phyloP scores from a whole-genome alignment of 2,888 invertebrate genomes.

The Drosophila demipolita region DNA sequence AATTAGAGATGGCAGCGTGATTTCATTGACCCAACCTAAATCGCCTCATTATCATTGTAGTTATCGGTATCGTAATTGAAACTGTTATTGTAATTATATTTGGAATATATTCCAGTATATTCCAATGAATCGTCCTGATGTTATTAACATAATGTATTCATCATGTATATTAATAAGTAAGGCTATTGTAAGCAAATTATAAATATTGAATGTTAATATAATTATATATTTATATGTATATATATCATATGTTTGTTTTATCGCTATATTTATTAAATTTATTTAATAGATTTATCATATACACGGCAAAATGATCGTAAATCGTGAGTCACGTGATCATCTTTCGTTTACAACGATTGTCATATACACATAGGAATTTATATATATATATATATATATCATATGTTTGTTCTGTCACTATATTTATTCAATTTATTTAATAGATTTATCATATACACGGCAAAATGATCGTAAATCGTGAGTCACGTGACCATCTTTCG shows the following conservation, averaged over 20 bases:
- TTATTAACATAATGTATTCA: neutral
- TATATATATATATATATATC: no score
- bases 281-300: neutral
- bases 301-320: neutral
- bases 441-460: neutral
- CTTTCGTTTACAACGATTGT: slow-evolving; percentile 22
- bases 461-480: slow-evolving; percentile 2
- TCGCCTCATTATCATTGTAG: slow-evolving; percentile 14
- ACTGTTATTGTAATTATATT: neutral
- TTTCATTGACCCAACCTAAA: slow-evolving; percentile 10
- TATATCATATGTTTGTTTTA: neutral
- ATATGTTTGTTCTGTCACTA: no score
- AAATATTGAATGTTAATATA: neutral
- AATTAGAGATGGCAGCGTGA: slow-evolving; percentile 67
- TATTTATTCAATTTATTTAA: neutral
- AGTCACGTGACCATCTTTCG: slow-evolving; percentile 28
- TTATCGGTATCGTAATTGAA: slow-evolving; percentile 5
- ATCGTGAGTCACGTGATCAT: slow-evolving; percentile 20
- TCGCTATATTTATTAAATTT: neutral
- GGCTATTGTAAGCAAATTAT: neutral
- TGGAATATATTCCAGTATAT: neutral
- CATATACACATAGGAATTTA: no score
- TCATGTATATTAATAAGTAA: neutral
- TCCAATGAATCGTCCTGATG: neutral
- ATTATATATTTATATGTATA: neutral